Conservation (phyloP, 2,797 vertebrate genomes). For the Lemur catta region DNA sequence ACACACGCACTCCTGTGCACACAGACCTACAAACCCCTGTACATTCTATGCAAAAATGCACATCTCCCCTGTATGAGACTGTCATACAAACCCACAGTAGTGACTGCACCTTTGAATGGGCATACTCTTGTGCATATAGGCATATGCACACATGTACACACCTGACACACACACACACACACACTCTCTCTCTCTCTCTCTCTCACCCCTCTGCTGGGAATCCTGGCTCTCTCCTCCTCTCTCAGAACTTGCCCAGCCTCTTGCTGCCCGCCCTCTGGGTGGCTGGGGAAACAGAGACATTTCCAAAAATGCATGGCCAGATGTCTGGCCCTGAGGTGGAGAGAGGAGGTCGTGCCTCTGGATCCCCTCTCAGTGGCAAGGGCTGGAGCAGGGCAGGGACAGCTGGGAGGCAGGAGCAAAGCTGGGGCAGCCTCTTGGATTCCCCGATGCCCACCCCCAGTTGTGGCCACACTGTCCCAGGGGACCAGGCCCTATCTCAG, state of each 20-base stretch:
- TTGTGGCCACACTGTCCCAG: not conserved
- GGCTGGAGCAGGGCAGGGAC: not conserved
- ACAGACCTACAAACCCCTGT: fast-evolving
- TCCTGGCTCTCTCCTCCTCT: not conserved
- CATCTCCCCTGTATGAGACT: not conserved
- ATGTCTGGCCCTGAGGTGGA: not conserved
- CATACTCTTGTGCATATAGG: not conserved
- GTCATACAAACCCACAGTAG: fast-evolving
- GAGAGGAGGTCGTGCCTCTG: no score
- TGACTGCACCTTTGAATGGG: not conserved
- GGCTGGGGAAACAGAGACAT: slow-evolving; percentile 48
- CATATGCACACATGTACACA: not conserved
- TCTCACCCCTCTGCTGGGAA: not conserved
- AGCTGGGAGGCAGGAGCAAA: not conserved
- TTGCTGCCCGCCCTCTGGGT: slow-evolving; percentile 70
- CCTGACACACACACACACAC: not conserved
- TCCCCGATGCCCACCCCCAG: not conserved
- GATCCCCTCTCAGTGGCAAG: not conserved
- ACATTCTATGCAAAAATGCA: fast-evolving
- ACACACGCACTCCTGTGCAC: not conserved
- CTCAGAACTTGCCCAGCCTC: not conserved
- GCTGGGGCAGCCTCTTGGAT: not conserved
- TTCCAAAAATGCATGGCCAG: not conserved
- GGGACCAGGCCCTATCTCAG: not conserved
- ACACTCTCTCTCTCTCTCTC: not conserved